Base-by-base conservation (phyloP, 2,888 invertebrate genomes). In the Abrostola triplasia region DNA sequence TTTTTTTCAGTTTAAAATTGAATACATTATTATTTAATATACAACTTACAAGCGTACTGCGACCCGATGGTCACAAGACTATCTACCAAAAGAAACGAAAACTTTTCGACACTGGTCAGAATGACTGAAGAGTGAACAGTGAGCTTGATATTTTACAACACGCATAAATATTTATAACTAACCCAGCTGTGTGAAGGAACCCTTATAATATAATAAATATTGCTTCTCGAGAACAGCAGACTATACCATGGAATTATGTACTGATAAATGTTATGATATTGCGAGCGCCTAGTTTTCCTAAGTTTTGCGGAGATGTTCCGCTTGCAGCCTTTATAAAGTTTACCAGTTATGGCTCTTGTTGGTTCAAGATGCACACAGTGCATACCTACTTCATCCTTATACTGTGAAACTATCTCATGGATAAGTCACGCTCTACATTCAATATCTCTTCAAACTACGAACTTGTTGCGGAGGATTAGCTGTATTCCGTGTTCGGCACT, bases 261-360 rank as follows among this genome's bases (percentile, higher is more conserved):
- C 44, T 47, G 44, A 47, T 47, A 47, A 47, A 47, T 47, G 44
- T 47, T 47, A 47, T 47, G 44, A 47, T 47, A 47, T 47, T 47
- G 24, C 44, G 44, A 47, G 44, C 44, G 12, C 44, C 44, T 24
- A 47, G 44, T 24, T 42, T 47, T 24, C 44, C 44, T 24, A 44
- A 47, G 44, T 47, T 47, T 24, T 5, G 44, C 44, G 13, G 44
- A 47, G 44, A 41, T 41, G 41, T 47, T 47, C 24, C 44, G 44
- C 44, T 24, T 9, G 24, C 44, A 13, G 44, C 24, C 24, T 24
- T 24, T 47, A 47, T 24, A 47, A 47, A 47, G 44, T 47, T 47
- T 47, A 47, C 44, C 44, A 47, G 44, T 47, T 47, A 47, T 47
- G 44, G 44, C 44, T 47, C 44, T 47, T 13, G 44, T 47, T 47